A percentile compares a stretch with the other conserved stretches of the same genome.
Evolutionary conservation across 2,113 vertebrate species (phyloP).

Genomic region (Grammomys surdaster): DNA sequence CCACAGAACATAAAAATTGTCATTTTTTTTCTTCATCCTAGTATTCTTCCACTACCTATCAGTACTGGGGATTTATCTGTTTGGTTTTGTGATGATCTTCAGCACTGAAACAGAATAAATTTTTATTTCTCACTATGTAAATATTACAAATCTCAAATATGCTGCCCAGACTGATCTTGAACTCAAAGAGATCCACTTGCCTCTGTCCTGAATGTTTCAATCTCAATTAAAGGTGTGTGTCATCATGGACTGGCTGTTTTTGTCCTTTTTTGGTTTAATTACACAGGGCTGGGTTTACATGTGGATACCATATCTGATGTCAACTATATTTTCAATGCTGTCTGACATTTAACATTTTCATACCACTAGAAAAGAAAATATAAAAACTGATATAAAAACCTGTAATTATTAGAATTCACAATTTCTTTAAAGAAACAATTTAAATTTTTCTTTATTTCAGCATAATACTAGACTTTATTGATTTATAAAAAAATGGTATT

Average conservation of each 20-base stretch:
- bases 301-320: background rate
- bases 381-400: slow-evolving; percentile 26
- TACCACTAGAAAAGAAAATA: slow-evolving; percentile 36
- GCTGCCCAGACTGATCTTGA: background rate
- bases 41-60: background rate
- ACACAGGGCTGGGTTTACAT: background rate
- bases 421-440: slow-evolving; percentile 38
- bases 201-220: background rate
- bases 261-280: background rate
- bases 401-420: slow-evolving; percentile 8
- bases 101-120: background rate
- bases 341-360: slow-evolving; percentile 38
- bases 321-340: background rate
- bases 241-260: background rate
- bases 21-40: background rate
- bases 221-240: background rate
- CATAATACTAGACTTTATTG: background rate
- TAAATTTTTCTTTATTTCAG: background rate
- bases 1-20: background rate
- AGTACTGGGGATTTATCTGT: background rate
- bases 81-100: slow-evolving; percentile 3
- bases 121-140: background rate
- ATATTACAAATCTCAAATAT: background rate
- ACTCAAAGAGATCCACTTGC: background rate
- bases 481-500: slow-evolving; percentile 32